phyloP scores from a whole-genome alignment of 2,888 invertebrate genomes.

The Buathra laborator region DNA sequence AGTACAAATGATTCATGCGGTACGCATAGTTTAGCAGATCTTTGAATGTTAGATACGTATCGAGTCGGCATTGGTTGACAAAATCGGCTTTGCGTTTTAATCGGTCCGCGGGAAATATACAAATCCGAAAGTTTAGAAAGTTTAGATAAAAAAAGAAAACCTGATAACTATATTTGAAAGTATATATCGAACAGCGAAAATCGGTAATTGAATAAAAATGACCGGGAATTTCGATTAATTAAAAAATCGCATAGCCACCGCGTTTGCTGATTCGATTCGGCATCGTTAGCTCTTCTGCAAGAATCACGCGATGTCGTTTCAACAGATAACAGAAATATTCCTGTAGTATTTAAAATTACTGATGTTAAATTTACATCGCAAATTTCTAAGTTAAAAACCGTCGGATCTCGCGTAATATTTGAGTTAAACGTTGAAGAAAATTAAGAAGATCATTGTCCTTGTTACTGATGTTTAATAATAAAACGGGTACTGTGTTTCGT shows the following conservation, averaged over 20 bases:
- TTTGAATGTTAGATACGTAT: constrained; percentile 6
- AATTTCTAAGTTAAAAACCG: neutral
- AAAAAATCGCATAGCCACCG: neutral
- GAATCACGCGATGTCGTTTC: neutral
- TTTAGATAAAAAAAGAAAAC: neutral
- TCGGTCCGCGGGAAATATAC: constrained; percentile 31
- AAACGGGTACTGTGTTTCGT: neutral
- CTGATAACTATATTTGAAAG: neutral
- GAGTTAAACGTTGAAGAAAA: neutral
- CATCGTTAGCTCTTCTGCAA: constrained; percentile 8
- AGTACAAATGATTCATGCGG: constrained; percentile 34
- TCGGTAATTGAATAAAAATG: neutral
- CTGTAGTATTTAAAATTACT: neutral
- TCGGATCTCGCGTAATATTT: neutral
- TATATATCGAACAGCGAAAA: neutral
- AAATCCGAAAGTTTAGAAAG: neutral
- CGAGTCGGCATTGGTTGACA: neutral
- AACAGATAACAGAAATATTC: neutral
- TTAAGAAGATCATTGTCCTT: neutral
- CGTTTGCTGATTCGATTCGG: neutral
- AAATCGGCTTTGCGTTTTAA: constrained; percentile 18
- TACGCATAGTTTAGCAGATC: constrained; percentile 33
- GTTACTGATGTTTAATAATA: constrained; percentile 4
- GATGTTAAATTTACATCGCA: neutral
- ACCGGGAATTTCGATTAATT: neutral